A percentile compares a stretch with the other conserved stretches of the same genome.
Conservation (phyloP, 2,888 invertebrate genomes). For the Tachina fera region DNA sequence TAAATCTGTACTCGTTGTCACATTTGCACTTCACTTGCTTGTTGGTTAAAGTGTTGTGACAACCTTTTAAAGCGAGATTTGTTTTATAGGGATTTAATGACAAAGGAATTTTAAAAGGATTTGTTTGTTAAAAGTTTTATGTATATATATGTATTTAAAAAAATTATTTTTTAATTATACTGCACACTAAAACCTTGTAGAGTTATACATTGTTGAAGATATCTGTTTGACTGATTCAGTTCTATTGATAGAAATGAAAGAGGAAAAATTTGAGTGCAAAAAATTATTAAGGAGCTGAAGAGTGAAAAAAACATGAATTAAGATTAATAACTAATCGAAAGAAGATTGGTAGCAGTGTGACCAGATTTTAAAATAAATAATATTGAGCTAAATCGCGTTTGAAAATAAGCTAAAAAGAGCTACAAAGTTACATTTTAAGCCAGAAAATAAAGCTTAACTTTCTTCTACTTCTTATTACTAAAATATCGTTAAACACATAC, state of each 20-base stretch:
- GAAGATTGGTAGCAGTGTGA: too few species aligned
- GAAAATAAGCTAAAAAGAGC: too few species aligned
- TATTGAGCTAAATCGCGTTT: too few species aligned
- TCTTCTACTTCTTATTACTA: too few species aligned
- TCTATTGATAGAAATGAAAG: background rate
- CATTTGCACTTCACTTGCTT: background rate
- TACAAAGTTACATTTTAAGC: too few species aligned
- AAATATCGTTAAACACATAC: too few species aligned
- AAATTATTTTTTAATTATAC: slow-evolving; percentile 33
- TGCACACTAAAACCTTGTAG: background rate
- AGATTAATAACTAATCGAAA: too few species aligned
- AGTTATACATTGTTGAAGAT: background rate
- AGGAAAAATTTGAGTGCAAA: too few species aligned
- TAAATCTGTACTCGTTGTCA: background rate
- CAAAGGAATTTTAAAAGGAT: slow-evolving; percentile 51
- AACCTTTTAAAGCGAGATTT: slow-evolving; percentile 3
- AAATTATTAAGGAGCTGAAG: too few species aligned
- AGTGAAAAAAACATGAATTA: too few species aligned
- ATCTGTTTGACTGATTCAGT: background rate
- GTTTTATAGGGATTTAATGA: slow-evolving; percentile 14
- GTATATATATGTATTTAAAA: background rate
- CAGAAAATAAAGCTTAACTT: too few species aligned
- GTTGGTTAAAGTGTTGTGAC: slow-evolving; percentile 29
- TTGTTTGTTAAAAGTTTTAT: slow-evolving; percentile 47
- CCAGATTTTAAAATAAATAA: too few species aligned